Conservation (phyloP, 2,888 invertebrate species). For the Gisinianus flammeolus region DNA sequence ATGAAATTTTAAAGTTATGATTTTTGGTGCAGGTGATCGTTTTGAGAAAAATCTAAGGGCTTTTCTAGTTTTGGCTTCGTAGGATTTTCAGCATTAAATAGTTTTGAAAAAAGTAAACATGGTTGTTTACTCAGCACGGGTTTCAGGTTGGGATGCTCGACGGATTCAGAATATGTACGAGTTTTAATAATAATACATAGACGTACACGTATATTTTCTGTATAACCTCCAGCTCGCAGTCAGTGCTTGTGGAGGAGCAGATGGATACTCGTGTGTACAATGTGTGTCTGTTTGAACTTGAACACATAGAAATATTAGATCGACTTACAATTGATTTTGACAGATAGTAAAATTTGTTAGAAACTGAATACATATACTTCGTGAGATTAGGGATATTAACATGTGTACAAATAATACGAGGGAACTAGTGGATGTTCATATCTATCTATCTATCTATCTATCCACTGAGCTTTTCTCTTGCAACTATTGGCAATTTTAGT, state of each 20-base stretch:
- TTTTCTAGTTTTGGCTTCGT: not conserved
- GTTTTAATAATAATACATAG: not conserved
- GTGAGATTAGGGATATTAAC: no score
- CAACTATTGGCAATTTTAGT: no score
- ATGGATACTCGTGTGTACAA: not conserved
- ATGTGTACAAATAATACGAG: no score
- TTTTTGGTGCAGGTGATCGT: not conserved
- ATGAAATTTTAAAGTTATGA: not conserved
- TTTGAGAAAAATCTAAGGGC: no score
- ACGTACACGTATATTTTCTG: not conserved
- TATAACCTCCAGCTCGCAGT: no score
- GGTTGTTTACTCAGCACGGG: constrained; percentile 27
- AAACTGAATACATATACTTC: no score
- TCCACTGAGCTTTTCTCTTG: no score
- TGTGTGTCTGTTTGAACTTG: not conserved
- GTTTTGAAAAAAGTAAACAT: constrained; percentile 18
- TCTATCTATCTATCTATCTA: no score
- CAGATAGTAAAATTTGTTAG: not conserved
- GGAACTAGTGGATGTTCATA: no score
- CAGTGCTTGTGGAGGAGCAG: no score
- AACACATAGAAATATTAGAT: not conserved
- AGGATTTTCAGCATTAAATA: constrained; percentile 16
- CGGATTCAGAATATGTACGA: not conserved
- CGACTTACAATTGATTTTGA: not conserved
- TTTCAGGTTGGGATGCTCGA: not conserved